A percentile compares a stretch with the other conserved stretches of the same genome.
phyloP scores from a whole-genome alignment of 2,888 invertebrate species.

The Callimorpha dominula region DNA sequence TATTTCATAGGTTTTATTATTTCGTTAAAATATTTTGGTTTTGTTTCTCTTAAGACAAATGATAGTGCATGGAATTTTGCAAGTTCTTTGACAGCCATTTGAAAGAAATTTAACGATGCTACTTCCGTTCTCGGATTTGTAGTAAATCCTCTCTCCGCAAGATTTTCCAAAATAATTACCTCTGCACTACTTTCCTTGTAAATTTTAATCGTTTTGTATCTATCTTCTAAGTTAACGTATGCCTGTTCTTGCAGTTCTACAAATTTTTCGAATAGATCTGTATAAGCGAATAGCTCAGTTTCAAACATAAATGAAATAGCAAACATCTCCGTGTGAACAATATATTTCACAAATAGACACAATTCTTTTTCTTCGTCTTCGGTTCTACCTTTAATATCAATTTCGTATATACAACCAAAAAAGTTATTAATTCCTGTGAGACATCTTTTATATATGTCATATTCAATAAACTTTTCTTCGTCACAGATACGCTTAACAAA shows the following conservation, averaged over 20 bases:
- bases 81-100: not conserved
- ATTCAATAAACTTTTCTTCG: not conserved
- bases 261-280: constrained; percentile 58
- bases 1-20: constrained; percentile 9
- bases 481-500: not conserved
- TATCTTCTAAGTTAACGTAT: constrained; percentile 56
- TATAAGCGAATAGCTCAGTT: constrained; percentile 61
- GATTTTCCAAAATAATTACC: not conserved
- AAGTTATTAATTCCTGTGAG: not conserved
- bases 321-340: constrained; percentile 42
- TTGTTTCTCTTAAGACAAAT: constrained; percentile 6
- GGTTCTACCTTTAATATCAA: constrained; percentile 62
- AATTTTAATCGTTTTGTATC: constrained; percentile 58
- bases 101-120: not conserved
- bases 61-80: constrained; percentile 13
- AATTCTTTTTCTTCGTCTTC: constrained; percentile 56
- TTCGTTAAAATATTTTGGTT: constrained; percentile 5
- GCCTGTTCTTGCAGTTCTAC: constrained; percentile 60
- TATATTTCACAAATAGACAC: constrained; percentile 63
- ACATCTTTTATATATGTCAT: not conserved
- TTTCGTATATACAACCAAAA: constrained; percentile 48
- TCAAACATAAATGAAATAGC: constrained; percentile 50
- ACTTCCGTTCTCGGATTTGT: not conserved
- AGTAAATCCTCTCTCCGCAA: not conserved
- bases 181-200: constrained; percentile 34